A percentile compares a stretch with the other conserved stretches of the same genome.
phyloP scores from a whole-genome alignment of 2,888 invertebrate genomes.

The Plebejus argus region DNA sequence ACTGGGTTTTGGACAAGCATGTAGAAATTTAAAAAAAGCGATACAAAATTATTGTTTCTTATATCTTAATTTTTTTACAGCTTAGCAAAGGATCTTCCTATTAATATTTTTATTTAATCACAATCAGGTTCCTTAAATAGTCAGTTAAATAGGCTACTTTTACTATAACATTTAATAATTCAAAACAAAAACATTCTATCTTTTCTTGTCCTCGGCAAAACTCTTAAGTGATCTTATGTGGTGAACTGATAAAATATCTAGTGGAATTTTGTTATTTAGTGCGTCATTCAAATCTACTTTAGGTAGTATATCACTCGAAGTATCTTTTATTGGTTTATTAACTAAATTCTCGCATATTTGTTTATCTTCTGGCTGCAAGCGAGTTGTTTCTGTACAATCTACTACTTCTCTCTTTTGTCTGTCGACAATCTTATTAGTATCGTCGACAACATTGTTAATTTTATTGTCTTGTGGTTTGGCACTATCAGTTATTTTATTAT shows the following conservation, averaged over 20 bases:
- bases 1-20: constrained; percentile 3
- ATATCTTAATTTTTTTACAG: neutral
- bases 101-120: neutral
- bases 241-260: constrained; percentile 52
- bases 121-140: neutral
- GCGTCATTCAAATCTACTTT: constrained; percentile 55
- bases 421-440: constrained; percentile 20
- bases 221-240: constrained; percentile 66
- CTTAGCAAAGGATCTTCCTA: neutral
- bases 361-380: constrained; percentile 55
- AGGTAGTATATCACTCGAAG: constrained; percentile 48
- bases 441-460: constrained; percentile 36
- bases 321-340: constrained; percentile 40
- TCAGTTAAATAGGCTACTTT: neutral
- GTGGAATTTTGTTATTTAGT: constrained; percentile 53
- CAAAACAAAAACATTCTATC: constrained; percentile 39
- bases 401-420: constrained; percentile 59
- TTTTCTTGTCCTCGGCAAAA: constrained; percentile 52
- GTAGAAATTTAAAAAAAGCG: neutral
- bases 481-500: constrained; percentile 8
- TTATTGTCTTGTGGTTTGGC: constrained; percentile 38
- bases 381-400: constrained; percentile 57
- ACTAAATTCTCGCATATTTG: constrained; percentile 58
- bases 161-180: neutral
- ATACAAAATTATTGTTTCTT: neutral